Conservation (phyloP, 1,140 invertebrate genomes). For the Lepidostoma basale region DNA sequence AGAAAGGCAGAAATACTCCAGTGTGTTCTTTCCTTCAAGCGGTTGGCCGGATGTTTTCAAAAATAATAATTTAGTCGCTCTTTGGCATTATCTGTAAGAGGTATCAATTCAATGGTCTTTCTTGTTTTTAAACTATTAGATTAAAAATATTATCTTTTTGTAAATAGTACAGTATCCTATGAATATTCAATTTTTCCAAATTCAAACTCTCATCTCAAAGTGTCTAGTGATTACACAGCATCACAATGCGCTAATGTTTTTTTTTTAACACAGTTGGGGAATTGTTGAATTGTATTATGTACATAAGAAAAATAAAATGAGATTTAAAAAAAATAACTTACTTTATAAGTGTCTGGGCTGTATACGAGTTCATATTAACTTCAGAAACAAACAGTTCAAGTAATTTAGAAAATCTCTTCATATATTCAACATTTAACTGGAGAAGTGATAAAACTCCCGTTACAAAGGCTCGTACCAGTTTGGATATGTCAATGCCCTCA, state of each 20-base stretch:
- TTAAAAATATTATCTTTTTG: not conserved
- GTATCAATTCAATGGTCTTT: too few relatives aligned
- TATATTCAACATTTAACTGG: constrained; percentile 53
- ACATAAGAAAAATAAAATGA: not conserved
- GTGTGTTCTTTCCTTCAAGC: too few relatives aligned
- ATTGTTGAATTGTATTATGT: not conserved
- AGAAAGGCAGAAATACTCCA: too few relatives aligned
- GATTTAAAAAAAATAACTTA: constrained; percentile 47
- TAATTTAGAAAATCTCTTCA: constrained; percentile 53
- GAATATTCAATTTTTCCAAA: not conserved
- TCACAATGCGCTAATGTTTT: not conserved
- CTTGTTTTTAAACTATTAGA: too few relatives aligned
- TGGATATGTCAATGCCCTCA: constrained; percentile 58
- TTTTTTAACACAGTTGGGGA: not conserved
- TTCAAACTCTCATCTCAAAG: not conserved
- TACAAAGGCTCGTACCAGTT: constrained; percentile 63
- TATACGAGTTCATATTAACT: constrained; percentile 59
- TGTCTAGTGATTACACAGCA: too few relatives aligned
- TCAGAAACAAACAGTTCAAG: constrained; percentile 61
- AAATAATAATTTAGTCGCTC: too few relatives aligned
- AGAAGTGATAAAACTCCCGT: constrained; percentile 51
- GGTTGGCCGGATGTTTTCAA: too few relatives aligned
- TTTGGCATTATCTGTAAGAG: too few relatives aligned
- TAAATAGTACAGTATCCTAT: too few relatives aligned
- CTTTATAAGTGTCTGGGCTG: constrained; percentile 60